Base-by-base conservation (phyloP, 2,113 vertebrate species). In the Phalacrocorax aristotelis region DNA sequence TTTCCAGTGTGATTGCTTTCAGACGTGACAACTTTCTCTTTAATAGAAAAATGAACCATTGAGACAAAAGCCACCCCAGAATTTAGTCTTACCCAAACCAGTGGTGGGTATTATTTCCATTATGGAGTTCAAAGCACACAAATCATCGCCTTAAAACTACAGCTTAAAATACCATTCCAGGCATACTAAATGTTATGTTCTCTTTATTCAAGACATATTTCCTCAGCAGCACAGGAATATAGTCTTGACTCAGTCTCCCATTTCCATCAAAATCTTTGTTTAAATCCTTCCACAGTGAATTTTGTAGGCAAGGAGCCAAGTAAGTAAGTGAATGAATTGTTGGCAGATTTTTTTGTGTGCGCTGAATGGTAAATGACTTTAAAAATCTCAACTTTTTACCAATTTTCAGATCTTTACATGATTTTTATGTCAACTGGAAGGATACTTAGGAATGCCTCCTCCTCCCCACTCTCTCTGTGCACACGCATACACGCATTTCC, bases 301-400 rank as follows among this genome's bases (percentile, higher is more conserved):
- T 82, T 42, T 26, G 10, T 21, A 49, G 65, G 61, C 48, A 34
- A 72, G 42, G 15, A 80, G 32, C 76, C 96, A 95, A 88, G 30
- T 36, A 74, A 89, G 74, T 66, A 46, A 89, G 29, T 74, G 74
- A 87, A 71, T 80, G 74, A 87, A 80, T 49, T 72, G 61, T 48
- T 92, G 94, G 57, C 64, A 94, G 84, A 8, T 66, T 72, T 91
- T 91, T 38, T 71, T 93, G 49, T 90, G 29, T 15, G 5, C 29
- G 21, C 21, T 61, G 89, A 89, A 81, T 82, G 18, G 61, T 77
- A 91, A 95, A 94, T 74, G 12, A 81, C 60, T 94, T 94, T 89
- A 85, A 74, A 74, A 18, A 64, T 64, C 48, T 78, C 27, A 75
- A 87, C 17, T 83, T 77, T 36, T 57, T 64, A 46, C 29, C 8